These are phyloP conservation scores for Cheirogaleus major DNA, from an alignment of 2,797 vertebrate species.

Conservation along the genomic window DNA sequence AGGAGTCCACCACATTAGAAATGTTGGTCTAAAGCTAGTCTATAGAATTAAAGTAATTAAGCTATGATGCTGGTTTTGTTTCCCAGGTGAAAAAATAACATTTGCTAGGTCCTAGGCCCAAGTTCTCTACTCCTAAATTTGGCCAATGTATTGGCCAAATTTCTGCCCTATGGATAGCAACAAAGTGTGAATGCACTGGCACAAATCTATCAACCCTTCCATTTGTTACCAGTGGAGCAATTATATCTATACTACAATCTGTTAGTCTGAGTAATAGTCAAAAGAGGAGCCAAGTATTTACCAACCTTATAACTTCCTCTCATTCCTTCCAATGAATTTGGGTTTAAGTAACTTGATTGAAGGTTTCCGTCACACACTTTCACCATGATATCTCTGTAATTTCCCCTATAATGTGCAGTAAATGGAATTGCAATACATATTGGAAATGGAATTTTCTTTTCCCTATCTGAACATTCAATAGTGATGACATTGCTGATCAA, in stretches of 20 bases:
- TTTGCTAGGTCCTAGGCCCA: not conserved
- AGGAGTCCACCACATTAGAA: not conserved
- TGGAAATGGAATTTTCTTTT: slow-evolving; percentile 85
- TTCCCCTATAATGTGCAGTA: slow-evolving; percentile 86
- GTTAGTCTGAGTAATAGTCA: not conserved
- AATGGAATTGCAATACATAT: slow-evolving; percentile 89
- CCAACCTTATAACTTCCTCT: slow-evolving; percentile 88
- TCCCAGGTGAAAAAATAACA: not conserved
- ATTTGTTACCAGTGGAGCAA: not conserved
- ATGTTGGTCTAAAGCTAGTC: not conserved
- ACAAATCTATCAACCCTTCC: not conserved
- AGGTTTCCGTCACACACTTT: slow-evolving; percentile 88
- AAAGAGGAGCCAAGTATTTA: slow-evolving; percentile 36
- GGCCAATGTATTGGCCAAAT: not conserved
- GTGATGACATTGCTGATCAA: slow-evolving; percentile 91
- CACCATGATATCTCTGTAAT: slow-evolving; percentile 90
- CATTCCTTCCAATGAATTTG: slow-evolving; percentile 86
- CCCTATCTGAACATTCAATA: slow-evolving; percentile 77
- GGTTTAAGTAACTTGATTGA: slow-evolving; percentile 88
- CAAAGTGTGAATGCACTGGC: not conserved
- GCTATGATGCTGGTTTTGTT: not conserved
- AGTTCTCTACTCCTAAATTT: not conserved
- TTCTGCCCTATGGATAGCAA: not conserved
- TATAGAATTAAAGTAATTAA: not conserved
- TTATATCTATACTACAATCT: not conserved